Evolutionary conservation across 2,113 vertebrate species (phyloP).

Genomic region (Pongo pygmaeus): DNA sequence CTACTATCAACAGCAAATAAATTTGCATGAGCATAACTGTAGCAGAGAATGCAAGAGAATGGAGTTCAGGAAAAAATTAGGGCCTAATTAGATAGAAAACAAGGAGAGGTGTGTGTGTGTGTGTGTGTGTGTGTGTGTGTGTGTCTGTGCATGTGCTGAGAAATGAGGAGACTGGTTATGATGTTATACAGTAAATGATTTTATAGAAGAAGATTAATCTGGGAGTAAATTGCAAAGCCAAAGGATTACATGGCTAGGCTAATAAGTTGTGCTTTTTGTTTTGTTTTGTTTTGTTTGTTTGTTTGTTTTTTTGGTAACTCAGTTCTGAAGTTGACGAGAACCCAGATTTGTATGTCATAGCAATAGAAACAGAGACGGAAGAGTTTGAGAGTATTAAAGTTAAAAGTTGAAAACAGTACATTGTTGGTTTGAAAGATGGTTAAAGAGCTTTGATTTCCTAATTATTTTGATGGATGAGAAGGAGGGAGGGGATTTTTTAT

Average conservation of each 20-base stretch:
- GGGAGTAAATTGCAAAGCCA: neutral
- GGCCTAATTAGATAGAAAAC: neutral
- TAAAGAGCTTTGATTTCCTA: neutral
- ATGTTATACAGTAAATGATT: neutral
- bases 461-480: neutral
- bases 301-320: neutral
- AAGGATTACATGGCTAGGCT: neutral
- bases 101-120: fast-evolving
- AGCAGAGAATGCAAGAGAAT: fast-evolving
- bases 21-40: fast-evolving
- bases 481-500: neutral
- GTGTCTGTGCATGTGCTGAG: neutral
- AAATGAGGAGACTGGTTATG: neutral
- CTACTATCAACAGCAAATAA: neutral
- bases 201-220: neutral
- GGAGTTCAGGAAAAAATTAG: neutral
- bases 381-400: neutral
- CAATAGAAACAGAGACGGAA: neutral
- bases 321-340: neutral
- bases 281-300: neutral
- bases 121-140: neutral
- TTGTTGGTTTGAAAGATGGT: neutral
- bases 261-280: neutral
- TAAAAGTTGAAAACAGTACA: neutral
- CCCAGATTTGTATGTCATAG: neutral